A percentile compares a stretch with the other conserved stretches of the same genome.
These are phyloP conservation scores for Balaeniceps rex DNA, from an alignment of 2,113 vertebrate genomes.

Conservation along the genomic window DNA sequence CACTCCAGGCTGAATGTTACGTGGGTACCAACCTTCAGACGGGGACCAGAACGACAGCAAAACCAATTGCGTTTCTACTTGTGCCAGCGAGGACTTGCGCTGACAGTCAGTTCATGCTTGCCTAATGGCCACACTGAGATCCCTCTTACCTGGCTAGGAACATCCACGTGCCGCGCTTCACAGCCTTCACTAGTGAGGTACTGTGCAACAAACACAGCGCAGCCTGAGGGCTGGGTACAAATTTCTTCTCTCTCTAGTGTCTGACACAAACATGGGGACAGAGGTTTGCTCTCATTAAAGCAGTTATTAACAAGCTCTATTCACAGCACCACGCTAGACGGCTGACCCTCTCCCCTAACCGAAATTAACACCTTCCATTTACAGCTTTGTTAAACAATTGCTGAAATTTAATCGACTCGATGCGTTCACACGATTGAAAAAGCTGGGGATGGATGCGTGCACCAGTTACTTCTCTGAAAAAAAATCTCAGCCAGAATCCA, in stretches of 20 bases:
- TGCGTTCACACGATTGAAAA: too few species aligned
- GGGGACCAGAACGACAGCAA: not conserved
- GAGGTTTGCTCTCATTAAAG: not conserved
- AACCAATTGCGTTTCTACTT: not conserved
- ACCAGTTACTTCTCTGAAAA: not conserved
- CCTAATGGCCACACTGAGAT: fast-evolving
- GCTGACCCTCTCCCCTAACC: too few species aligned
- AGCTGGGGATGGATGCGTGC: too few species aligned
- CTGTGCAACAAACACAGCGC: too few species aligned
- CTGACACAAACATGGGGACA: too few species aligned
- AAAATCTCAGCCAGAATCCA: not conserved
- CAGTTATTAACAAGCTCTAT: fast-evolving
- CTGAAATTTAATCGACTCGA: fast-evolving
- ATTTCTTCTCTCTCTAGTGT: fast-evolving
- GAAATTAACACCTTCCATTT: not conserved
- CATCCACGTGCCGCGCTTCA: not conserved
- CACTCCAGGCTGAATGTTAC: too few species aligned
- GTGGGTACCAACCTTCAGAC: not conserved
- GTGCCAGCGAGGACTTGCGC: not conserved
- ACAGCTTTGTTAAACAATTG: too few species aligned
- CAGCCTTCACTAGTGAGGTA: fast-evolving
- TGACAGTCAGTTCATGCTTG: too few species aligned
- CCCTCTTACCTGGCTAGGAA: not conserved
- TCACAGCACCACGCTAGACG: not conserved
- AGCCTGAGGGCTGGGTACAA: fast-evolving